phyloP scores from a whole-genome alignment of 2,888 invertebrate genomes.

The Cephus pulcher region DNA sequence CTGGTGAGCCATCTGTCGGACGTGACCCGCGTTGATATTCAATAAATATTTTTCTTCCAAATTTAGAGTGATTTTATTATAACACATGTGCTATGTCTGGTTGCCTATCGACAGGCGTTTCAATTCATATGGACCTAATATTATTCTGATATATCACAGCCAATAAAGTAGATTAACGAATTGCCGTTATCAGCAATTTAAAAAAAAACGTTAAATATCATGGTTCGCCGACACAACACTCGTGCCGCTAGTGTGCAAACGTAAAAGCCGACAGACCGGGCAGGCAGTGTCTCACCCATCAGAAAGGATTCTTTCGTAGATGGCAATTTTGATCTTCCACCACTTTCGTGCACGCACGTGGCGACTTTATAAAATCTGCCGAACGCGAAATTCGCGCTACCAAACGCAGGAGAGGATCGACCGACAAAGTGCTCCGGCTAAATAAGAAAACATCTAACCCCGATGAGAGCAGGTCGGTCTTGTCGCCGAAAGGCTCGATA shows the following conservation, averaged over 20 bases:
- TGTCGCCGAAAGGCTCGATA: not conserved
- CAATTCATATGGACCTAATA: not conserved
- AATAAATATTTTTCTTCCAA: not conserved
- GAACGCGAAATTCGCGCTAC: not conserved
- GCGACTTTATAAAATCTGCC: not conserved
- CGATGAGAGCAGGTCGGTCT: not conserved
- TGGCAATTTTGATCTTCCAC: constrained; percentile 13
- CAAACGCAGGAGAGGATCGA: not conserved
- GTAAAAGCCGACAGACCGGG: constrained; percentile 33
- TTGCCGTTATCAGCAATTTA: not conserved
- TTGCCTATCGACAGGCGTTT: not conserved
- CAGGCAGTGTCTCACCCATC: constrained; percentile 33
- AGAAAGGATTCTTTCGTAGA: constrained; percentile 12
- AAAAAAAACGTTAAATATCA: not conserved
- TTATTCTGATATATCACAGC: not conserved
- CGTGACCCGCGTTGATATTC: not conserved
- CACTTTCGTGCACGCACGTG: constrained; percentile 1
- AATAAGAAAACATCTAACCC: not conserved
- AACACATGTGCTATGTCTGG: not conserved
- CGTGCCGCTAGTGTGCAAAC: constrained; percentile 26
- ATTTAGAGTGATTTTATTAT: not conserved
- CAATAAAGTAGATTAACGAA: not conserved
- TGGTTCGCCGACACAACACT: not conserved
- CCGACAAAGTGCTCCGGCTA: not conserved
- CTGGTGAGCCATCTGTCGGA: not conserved